Base-by-base conservation (phyloP, 2,113 vertebrate species). In the Rallus limicola region DNA sequence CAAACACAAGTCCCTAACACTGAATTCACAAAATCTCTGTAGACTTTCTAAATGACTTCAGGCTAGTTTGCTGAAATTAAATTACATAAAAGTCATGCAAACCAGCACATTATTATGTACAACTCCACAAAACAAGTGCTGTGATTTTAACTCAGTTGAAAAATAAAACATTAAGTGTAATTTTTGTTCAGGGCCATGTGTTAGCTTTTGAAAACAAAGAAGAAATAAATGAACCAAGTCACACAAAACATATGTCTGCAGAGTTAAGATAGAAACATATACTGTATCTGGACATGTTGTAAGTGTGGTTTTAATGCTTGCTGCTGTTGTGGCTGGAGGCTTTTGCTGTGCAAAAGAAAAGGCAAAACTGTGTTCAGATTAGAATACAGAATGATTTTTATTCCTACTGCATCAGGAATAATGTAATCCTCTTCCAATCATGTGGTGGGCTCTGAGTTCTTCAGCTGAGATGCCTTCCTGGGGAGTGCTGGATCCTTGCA, bases 221-320 rank as follows among this genome's bases (percentile, higher is more conserved):
- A 92, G 80, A 89, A 97, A 93, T 88, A 92, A 96, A 84, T 65
- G 92, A 93, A 96, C 86, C 92, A 76, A 93, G 74, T 93, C 88
- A 92, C 91, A 88, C 53, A 94, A 90, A 96, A 94, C 93, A 92
- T 62, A 81, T 92, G 90, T 65, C 83, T 93, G 76, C 83, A 92
- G 63, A 95, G 71, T 88, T 82, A 86, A 79, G 93, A 85, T 94
- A 95, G 92, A 95, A 95, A 93, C 58, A 23, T 81, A 71, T 38
- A 79, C 60, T 5, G 5, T 90, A 79, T 82, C 84, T 93, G 90
- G 90, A 40, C 77, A 64, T 84, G 60, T 90, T 83, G 24, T 81
- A 90, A 91, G 92, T 75, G 88, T 96, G 95, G 93, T 94, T 96
- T 96, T 90, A 94, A 95, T 97, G 95, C 90, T 91, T 91, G 77